Percentiles rank a stretch among this genome's conserved stretches.
phyloP scores from a whole-genome alignment of 2,797 vertebrate genomes.

The Urocyon cinereoargenteus region DNA sequence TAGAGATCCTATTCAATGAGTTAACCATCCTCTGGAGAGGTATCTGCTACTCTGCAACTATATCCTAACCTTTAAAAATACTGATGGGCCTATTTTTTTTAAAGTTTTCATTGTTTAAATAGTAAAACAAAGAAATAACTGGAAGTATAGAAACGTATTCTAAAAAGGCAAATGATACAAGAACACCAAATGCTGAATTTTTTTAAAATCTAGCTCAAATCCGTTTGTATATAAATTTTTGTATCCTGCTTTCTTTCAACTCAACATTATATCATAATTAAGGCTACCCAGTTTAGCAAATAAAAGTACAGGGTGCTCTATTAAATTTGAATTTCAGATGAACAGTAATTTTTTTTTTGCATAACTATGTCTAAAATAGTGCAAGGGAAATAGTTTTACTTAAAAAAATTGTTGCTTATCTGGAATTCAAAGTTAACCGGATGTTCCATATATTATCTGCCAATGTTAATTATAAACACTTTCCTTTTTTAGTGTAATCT shows the following conservation, averaged over 20 bases:
- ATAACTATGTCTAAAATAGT: background rate
- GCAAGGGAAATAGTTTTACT: background rate
- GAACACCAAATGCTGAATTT: background rate
- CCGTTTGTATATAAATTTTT: background rate
- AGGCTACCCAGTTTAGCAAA: background rate
- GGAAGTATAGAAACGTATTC: background rate
- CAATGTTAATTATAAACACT: background rate
- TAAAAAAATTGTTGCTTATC: background rate
- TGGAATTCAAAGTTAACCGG: conserved; percentile 5
- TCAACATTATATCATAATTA: background rate
- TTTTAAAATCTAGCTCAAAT: conserved; percentile 24
- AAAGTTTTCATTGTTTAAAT: background rate
- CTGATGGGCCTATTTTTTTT: background rate
- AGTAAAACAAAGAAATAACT: background rate
- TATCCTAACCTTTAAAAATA: background rate
- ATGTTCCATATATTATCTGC: background rate
- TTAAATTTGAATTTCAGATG: conserved; percentile 21
- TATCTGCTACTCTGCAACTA: background rate
- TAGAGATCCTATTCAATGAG: background rate
- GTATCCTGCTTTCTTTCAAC: background rate
- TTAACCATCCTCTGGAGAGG: background rate
- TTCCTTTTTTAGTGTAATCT: background rate
- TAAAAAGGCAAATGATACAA: background rate
- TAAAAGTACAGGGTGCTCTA: background rate
- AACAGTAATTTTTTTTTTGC: background rate